phyloP scores from a whole-genome alignment of 2,113 vertebrate species.

The Calyptomena viridis region DNA sequence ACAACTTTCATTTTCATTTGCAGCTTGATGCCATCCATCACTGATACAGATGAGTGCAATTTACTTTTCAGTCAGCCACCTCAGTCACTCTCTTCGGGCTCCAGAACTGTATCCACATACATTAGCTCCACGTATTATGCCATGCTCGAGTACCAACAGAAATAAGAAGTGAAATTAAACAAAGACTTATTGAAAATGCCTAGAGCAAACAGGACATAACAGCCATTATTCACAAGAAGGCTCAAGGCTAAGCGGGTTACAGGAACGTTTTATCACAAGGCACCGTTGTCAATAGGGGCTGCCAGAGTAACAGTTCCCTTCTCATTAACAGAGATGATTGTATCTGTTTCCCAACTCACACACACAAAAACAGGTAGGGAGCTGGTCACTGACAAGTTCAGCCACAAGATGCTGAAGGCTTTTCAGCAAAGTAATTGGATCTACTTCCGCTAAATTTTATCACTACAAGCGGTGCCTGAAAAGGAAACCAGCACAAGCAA shows the following conservation, averaged over 20 bases:
- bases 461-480: fast-evolving
- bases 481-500: background rate
- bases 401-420: background rate
- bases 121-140: background rate
- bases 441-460: background rate
- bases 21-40: background rate
- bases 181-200: background rate
- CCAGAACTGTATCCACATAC: background rate
- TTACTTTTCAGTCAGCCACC: background rate
- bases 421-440: background rate
- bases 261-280: background rate
- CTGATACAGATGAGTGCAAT: background rate
- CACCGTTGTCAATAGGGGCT: background rate
- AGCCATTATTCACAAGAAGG: background rate
- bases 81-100: background rate
- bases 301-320: background rate
- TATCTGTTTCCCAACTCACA: background rate
- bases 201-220: background rate
- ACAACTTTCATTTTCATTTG: background rate
- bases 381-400: background rate
- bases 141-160: background rate
- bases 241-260: background rate
- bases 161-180: background rate
- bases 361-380: background rate
- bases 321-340: background rate